Conservation (phyloP, 2,888 invertebrate genomes). For the Ectemnius cavifrons region DNA sequence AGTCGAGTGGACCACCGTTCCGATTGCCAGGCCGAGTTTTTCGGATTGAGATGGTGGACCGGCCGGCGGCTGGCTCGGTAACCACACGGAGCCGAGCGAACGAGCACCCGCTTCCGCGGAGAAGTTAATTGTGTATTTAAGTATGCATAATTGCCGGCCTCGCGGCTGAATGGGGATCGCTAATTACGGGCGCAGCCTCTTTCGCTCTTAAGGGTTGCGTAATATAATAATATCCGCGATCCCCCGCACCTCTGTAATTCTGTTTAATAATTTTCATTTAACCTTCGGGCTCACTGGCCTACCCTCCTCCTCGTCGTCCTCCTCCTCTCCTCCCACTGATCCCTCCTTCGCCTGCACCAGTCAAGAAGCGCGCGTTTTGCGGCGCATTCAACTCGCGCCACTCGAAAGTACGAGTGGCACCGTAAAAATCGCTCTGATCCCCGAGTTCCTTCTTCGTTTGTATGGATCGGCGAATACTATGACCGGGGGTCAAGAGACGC, state of each 20-base stretch:
- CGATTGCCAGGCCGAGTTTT: slow-evolving; percentile 48
- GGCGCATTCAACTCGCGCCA: no score
- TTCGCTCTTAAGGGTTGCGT: slow-evolving; percentile 41
- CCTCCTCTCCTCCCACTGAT: slow-evolving; percentile 7
- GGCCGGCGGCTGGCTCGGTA: no score
- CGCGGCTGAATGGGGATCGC: slow-evolving; percentile 46
- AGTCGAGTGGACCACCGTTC: slow-evolving; percentile 51
- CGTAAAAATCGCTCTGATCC: no score
- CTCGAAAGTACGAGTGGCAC: no score
- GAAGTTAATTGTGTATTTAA: slow-evolving; percentile 55
- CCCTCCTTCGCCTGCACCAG: slow-evolving; percentile 20
- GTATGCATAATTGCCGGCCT: slow-evolving; percentile 52
- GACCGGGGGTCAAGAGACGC: no score
- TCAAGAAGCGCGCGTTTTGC: no score
- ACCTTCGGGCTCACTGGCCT: not conserved
- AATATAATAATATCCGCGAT: slow-evolving; percentile 39
- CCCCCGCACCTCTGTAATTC: slow-evolving; percentile 18
- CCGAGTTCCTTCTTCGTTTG: no score
- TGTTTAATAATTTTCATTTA: slow-evolving; percentile 29
- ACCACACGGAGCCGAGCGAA: no score
- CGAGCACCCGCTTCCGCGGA: slow-evolving; percentile 25
- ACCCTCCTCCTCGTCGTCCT: not conserved
- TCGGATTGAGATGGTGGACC: slow-evolving; percentile 31
- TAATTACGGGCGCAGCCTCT: slow-evolving; percentile 42
- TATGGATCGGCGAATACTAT: no score